Conservation (phyloP, 1,140 invertebrate species). For the Tetramorium alpestre region DNA sequence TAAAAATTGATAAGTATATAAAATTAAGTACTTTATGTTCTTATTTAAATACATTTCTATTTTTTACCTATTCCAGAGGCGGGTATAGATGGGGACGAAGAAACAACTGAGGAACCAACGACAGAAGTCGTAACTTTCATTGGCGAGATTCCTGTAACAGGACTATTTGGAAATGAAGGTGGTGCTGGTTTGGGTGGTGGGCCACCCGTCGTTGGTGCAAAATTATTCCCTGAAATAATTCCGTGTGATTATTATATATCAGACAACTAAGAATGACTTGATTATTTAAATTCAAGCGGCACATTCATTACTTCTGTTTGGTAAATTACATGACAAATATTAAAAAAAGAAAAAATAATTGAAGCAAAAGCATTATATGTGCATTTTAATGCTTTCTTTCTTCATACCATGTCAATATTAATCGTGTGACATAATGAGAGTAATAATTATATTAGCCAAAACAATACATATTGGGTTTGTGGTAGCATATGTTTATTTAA, state of each 20-base stretch:
- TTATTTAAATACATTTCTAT: not conserved
- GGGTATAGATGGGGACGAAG: slow-evolving; percentile 75
- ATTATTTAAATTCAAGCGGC: not conserved
- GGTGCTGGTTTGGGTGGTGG: slow-evolving; percentile 83
- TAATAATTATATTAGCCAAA: slow-evolving; percentile 4
- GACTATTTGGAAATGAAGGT: slow-evolving; percentile 84
- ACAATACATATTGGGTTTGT: slow-evolving; percentile 10
- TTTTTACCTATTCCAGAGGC: slow-evolving; percentile 78
- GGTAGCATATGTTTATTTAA: slow-evolving; percentile 28
- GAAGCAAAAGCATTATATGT: not conserved
- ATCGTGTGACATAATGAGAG: not conserved
- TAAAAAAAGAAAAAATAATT: not conserved
- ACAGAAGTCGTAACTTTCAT: slow-evolving; percentile 71
- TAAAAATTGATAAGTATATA: not conserved
- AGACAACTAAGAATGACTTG: not conserved
- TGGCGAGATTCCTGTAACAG: slow-evolving; percentile 76
- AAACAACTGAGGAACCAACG: slow-evolving; percentile 64
- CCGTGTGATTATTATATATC: not conserved
- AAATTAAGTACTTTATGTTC: not conserved
- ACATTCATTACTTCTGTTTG: not conserved
- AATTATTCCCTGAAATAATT: slow-evolving; percentile 78
- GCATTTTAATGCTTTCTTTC: not conserved
- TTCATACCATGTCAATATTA: not conserved
- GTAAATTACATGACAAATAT: not conserved
- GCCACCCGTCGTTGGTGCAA: slow-evolving; percentile 77